Evolutionary conservation across 2,113 vertebrate species (phyloP), one percentile per base, ranked within the genome.

Genomic region (Vidua chalybeata): DNA sequence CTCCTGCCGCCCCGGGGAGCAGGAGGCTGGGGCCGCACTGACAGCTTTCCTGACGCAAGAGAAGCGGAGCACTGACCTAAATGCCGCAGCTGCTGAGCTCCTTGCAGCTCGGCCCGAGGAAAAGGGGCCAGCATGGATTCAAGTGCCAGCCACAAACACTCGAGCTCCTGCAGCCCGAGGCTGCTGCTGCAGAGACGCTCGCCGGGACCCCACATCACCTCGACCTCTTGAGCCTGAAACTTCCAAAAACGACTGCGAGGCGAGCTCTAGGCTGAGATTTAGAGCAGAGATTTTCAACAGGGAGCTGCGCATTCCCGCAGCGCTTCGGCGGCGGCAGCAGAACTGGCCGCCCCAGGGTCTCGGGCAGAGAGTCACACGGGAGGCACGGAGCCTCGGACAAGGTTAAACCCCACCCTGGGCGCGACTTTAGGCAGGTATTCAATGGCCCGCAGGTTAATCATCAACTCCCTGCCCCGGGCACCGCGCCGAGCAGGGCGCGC

Each of bases 51-150:
- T 94, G 66, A 82, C 20, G 39, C n/a, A 75, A 51, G 39, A 30
- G 39, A 88, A 64, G 82, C 78, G 46, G 52, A 87, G 82, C 91
- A 67, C 10, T 92, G 89, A 96, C 94, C 94, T 88, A 92, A 72
- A 90, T 55, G 94, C 87, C 39, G 41, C 5, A 33, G 71, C 86
- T 62, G 59, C 7, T 7, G 73, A 71, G 84, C 81, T 81, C 89
- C 89, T 62, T 20, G 51, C 68, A 13, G 86, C 89, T 69, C 67
- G 31, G 10, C 69, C 18, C 13, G 2, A 73, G 59, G 63, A 67
- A 80, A 61, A 37, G 28, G 28, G 81, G 73, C 45, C 93, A 15
- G 18, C 2, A 8, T 0, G 73, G 79, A 62, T 46, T 66, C 55
- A 28, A 55, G 52, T 2, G 39, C 52, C 21, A 52, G 24, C 52